Evolutionary conservation across 2,113 vertebrate species (phyloP), one percentile per base, ranked within the genome.

Genomic region (Leiothrix lutea): DNA sequence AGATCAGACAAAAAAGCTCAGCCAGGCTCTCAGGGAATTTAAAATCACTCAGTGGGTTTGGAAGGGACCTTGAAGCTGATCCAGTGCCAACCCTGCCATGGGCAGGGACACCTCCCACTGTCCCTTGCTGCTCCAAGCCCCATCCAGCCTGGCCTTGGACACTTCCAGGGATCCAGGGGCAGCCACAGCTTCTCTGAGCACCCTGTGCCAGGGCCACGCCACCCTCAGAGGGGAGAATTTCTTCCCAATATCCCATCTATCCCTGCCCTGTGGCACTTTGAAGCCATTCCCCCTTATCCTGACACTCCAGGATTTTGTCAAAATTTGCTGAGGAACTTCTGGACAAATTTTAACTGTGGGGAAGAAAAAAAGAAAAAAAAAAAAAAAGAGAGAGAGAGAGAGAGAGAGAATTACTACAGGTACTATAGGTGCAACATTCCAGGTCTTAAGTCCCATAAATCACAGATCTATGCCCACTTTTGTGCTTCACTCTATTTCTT

Each of bases 111-210:
- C 2, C 17, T 82, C 0, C 29, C 54, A 40, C 40, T 7, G 0
- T 1, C 29, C 54, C 70, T 54, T 24, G 13, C 0, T n/a, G 24
- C n/a, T 61, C 54, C 61, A 45, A 65, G 2, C 51, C 31, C 7
- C 0, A 0, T 72, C 67, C 58, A 88, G 0, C 53, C 47, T 47
- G 78, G 13, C 11, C 20, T 74, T 2, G 60, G 8, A 0, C 69
- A 53, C 6, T 67, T 0, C 38, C 61, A 89, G 29, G n/a, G 53
- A 60, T 82, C 9, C 67, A 45, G 75, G 33, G 13, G 3, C 60
- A 81, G 36, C 38, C 51, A 11, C 77, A 73, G 44, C 36, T 74
- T 0, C 77, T 51, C 77, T 57, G 58, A 26, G 14, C 22, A 73
- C 3, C 26, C 67, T 51, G 36, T 65, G 26, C 58, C 69, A 58